Evolutionary conservation across 2,797 vertebrate genomes (phyloP), one percentile per base, ranked within the genome.

Genomic region (Sebastiscus tertius): DNA sequence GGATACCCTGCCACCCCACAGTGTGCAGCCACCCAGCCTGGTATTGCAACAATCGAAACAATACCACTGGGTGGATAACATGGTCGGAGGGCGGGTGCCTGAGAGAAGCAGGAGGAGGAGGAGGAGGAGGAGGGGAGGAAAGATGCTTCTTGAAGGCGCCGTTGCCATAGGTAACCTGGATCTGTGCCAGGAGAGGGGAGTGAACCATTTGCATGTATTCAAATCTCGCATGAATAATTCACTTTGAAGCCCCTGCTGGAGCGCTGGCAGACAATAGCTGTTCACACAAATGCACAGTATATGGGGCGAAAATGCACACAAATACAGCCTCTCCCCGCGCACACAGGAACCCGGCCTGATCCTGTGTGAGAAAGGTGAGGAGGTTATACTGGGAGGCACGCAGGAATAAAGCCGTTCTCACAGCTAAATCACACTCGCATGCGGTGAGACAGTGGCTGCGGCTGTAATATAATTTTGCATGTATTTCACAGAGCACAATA

Each of bases 111-210:
- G 67, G 68, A 60, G 71, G 71, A 73, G 33, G 73, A 79, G 60
- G 69, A 78, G 67, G 75, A 66, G 79, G 54, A 73, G 70, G 69
- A 22, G 78, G 74, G 68, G 77, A 63, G 72, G 61, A 82, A 80
- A 83, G 87, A 90, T 86, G 88, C 84, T 91, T 91, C 92, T 87
- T 88, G 86, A 93, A 95, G 92, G 92, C 80, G 88, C 91, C 64
- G 96, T 96, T 96, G 95, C 96, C 93, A 96, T 96, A 94, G 95
- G 95, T 94, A 92, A 96, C 95, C 93, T 95, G 93, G 93, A 93
- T 91, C 78, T 72, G 86, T 94, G 94, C 95, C 94, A 94, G 80
- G 80, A 85, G 88, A 93, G 83, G 80, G 89, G 90, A 92, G 81
- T 14, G 68, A 89, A 72, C 86, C 72, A 96, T 96, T 96, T 96